Conservation (phyloP, 92 coral and sea anemone species). For the Parazoanthus darwini region DNA sequence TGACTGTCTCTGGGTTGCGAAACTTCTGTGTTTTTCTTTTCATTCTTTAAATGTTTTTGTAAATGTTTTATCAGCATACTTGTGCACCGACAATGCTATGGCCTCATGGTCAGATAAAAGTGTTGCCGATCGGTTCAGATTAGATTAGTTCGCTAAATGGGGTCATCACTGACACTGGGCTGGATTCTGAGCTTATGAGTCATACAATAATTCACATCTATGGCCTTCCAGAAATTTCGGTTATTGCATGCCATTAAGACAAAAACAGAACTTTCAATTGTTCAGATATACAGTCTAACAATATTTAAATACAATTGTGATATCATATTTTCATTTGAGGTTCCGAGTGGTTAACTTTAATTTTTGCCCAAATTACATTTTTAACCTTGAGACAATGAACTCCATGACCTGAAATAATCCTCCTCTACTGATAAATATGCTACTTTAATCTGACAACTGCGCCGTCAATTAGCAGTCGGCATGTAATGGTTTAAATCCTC, state of each 20-base stretch:
- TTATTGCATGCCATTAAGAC: not conserved
- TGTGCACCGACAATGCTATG: not conserved
- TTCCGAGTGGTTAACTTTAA: not conserved
- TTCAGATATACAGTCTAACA: not conserved
- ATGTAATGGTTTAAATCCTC: not conserved
- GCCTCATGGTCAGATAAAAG: not conserved
- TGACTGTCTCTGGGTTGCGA: not conserved
- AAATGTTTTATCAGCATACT: not conserved
- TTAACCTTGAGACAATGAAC: not conserved
- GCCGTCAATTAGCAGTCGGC: not conserved
- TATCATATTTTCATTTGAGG: not conserved
- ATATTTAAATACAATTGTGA: not conserved
- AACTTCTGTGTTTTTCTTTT: too few species aligned
- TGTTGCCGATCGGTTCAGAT: not conserved
- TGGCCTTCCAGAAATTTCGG: not conserved
- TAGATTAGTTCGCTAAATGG: not conserved
- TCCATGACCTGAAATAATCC: not conserved
- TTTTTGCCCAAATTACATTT: not conserved
- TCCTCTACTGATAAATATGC: not conserved
- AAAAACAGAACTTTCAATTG: not conserved
- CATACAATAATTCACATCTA: too few species aligned
- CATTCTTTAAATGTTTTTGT: not conserved
- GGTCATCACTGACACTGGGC: not conserved
- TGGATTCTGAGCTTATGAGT: not conserved
- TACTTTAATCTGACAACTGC: not conserved